Conservation (phyloP, 2,888 invertebrate genomes). For the Agriopis leucophaearia region DNA sequence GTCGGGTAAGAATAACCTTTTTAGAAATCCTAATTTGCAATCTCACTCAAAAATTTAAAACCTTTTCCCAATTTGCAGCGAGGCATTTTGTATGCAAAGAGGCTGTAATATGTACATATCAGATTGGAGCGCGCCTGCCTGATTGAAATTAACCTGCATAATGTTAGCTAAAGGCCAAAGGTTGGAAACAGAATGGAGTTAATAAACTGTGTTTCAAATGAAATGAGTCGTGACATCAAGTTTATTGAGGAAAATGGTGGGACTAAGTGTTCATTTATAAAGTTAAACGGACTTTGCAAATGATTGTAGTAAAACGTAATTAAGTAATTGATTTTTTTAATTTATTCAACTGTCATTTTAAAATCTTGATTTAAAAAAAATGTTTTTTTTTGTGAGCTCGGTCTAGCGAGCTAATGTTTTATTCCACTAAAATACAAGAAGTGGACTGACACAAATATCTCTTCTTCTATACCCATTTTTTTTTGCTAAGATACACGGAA, state of each 20-base stretch:
- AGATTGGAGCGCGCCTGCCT: slow-evolving; percentile 6
- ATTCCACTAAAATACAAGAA: too few relatives aligned
- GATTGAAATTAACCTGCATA: slow-evolving; percentile 26
- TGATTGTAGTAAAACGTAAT: slow-evolving; percentile 18
- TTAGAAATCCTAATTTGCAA: not conserved
- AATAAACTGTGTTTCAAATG: slow-evolving; percentile 46
- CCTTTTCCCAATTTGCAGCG: slow-evolving; percentile 14
- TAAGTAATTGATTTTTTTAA: not conserved
- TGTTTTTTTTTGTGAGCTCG: not conserved
- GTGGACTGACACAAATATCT: too few relatives aligned
- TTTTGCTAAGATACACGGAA: too few relatives aligned
- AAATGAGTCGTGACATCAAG: slow-evolving; percentile 41
- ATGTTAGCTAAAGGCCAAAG: slow-evolving; percentile 48
- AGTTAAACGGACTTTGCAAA: slow-evolving; percentile 9
- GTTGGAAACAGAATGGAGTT: slow-evolving; percentile 43
- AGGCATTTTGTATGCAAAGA: slow-evolving; percentile 10
- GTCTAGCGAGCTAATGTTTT: too few relatives aligned
- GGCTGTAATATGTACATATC: slow-evolving; percentile 14
- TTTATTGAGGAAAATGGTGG: slow-evolving; percentile 37
- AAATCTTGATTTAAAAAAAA: not conserved
- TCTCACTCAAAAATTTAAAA: not conserved
- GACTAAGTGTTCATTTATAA: slow-evolving; percentile 28
- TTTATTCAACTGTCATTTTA: slow-evolving; percentile 1
- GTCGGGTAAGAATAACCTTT: too few relatives aligned
- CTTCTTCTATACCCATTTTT: too few relatives aligned